phyloP scores from a whole-genome alignment of 2,797 vertebrate genomes.

The Vireo griseus region DNA sequence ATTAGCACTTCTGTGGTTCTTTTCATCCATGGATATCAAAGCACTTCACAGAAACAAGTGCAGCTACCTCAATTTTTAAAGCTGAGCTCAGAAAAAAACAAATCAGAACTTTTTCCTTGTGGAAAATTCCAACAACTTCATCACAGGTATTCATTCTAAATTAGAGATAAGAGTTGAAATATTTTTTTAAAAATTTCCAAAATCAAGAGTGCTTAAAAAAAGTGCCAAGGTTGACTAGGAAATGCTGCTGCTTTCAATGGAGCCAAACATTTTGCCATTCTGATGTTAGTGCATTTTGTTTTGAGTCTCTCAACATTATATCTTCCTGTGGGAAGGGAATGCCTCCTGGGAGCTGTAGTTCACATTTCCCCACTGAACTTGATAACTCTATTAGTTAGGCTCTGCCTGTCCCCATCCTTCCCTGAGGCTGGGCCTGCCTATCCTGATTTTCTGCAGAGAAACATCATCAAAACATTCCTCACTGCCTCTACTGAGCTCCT shows the following conservation, averaged over 20 bases:
- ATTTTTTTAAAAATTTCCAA: neutral
- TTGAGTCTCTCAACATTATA: neutral
- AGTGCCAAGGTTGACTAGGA: neutral
- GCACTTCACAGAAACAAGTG: slow-evolving; percentile 55
- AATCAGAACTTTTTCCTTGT: neutral
- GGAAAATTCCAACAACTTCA: slow-evolving; percentile 47
- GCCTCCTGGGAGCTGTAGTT: slow-evolving; percentile 12
- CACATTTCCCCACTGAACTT: neutral
- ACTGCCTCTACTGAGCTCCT: neutral
- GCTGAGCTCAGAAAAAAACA: slow-evolving; percentile 15
- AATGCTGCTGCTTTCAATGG: neutral
- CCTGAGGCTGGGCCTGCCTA: neutral
- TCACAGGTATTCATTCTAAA: neutral
- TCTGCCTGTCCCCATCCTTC: neutral
- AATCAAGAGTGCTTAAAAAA: neutral
- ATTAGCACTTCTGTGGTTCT: slow-evolving; percentile 66
- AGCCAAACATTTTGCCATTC: neutral
- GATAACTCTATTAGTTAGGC: neutral
- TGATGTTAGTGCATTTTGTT: neutral
- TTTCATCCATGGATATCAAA: slow-evolving; percentile 66
- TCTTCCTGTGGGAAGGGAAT: neutral
- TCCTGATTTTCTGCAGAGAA: neutral
- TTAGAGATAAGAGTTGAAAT: neutral
- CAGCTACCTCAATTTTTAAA: slow-evolving; percentile 61
- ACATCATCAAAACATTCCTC: neutral